phyloP scores from a whole-genome alignment of 2,888 invertebrate species.

The Prosapia bicincta region DNA sequence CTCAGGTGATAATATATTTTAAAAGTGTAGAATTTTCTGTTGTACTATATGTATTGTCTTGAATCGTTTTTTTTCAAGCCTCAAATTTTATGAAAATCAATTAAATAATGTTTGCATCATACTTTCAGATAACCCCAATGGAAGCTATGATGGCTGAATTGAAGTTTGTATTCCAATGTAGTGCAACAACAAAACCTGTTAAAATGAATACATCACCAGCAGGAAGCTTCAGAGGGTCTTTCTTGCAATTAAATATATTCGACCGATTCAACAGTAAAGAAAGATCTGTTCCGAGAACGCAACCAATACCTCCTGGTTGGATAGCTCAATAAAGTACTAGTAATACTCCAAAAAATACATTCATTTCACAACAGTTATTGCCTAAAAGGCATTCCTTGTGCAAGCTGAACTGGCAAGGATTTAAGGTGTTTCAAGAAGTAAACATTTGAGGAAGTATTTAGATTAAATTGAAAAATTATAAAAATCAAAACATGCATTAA shows the following conservation, averaged over 20 bases:
- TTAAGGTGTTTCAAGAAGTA: too few species aligned
- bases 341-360: too few species aligned
- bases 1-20: too few species aligned
- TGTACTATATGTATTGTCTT: too few species aligned
- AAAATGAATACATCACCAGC: constrained; percentile 10
- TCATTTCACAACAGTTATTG: too few species aligned
- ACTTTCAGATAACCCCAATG: constrained; percentile 42
- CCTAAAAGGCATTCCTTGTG: too few species aligned
- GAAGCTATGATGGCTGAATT: constrained; percentile 44
- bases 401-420: too few species aligned
- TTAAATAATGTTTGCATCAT: neutral
- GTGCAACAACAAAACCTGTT: constrained; percentile 46
- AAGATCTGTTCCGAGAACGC: constrained; percentile 44
- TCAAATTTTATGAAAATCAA: neutral
- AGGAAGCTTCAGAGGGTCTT: constrained; percentile 22
- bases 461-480: too few species aligned
- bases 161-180: constrained; percentile 46
- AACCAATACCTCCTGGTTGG: constrained; percentile 7
- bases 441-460: too few species aligned
- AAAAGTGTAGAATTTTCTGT: too few species aligned
- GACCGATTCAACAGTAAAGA: constrained; percentile 10
- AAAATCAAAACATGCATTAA: too few species aligned
- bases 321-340: neutral
- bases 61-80: too few species aligned
- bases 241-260: constrained; percentile 26